Conservation (phyloP, 2,888 invertebrate genomes). For the Bugula neritina region DNA sequence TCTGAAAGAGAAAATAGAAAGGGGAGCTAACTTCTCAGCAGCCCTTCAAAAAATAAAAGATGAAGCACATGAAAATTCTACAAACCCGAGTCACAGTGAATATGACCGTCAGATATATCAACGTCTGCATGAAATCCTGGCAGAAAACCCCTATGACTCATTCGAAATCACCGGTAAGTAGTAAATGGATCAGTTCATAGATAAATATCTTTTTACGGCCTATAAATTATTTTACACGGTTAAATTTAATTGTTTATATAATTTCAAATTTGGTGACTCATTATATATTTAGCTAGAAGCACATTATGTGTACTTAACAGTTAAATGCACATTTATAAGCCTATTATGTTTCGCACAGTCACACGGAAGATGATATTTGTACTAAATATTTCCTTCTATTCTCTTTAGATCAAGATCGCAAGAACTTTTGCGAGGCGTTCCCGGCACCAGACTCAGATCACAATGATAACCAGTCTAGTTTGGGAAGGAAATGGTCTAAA, state of each 20-base stretch:
- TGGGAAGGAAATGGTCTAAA: not conserved
- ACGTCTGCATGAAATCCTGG: not conserved
- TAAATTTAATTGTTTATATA: no score
- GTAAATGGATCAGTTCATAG: no score
- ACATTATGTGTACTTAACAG: no score
- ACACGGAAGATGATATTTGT: not conserved
- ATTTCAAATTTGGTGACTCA: no score
- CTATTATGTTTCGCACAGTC: not conserved
- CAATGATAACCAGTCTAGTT: not conserved
- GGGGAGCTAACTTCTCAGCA: constrained; percentile 52
- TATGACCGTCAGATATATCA: constrained; percentile 9
- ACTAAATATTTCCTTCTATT: not conserved
- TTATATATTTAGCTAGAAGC: no score
- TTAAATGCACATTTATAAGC: not conserved
- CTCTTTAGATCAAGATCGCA: constrained; percentile 36
- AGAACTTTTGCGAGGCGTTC: constrained; percentile 39
- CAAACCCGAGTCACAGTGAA: not conserved
- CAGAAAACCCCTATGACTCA: constrained; percentile 1
- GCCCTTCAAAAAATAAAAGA: not conserved
- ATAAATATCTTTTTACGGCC: no score
- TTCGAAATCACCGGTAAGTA: constrained; percentile 21
- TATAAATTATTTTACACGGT: no score
- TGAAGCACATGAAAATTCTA: not conserved
- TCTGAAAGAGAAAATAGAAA: constrained; percentile 65
- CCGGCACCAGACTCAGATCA: constrained; percentile 32